These are phyloP conservation scores for Eulemur mongoz DNA, from an alignment of 2,797 vertebrate species.

Conservation along the genomic window DNA sequence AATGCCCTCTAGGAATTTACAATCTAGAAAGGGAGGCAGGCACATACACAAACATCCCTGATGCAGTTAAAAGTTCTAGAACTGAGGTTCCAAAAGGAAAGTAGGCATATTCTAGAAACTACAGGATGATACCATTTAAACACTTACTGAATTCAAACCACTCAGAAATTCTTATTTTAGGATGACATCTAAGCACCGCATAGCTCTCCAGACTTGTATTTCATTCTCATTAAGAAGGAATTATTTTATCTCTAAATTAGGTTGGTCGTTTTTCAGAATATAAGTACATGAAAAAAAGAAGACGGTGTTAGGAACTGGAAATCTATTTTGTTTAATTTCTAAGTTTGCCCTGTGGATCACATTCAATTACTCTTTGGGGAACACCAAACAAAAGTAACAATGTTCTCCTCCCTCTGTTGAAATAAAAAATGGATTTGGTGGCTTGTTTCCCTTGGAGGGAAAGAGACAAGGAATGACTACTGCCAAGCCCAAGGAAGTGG, in stretches of 20 bases:
- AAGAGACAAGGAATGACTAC: background rate
- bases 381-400: slow-evolving; percentile 31
- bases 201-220: background rate
- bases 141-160: background rate
- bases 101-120: background rate
- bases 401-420: background rate
- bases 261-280: slow-evolving; percentile 39
- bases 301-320: background rate
- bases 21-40: background rate
- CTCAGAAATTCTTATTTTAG: background rate
- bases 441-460: slow-evolving; percentile 8
- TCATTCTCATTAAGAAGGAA: slow-evolving; percentile 39
- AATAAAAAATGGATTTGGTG: slow-evolving; percentile 14
- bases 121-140: background rate
- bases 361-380: slow-evolving; percentile 42
- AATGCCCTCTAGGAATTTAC: background rate
- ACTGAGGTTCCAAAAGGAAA: background rate
- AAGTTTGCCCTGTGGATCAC: background rate
- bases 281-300: slow-evolving; percentile 12
- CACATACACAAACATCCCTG: too few species aligned
- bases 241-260: slow-evolving; percentile 39
- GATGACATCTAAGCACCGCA: background rate
- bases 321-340: background rate
- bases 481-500: background rate
- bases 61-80: background rate